Conservation (phyloP, 2,797 vertebrate species). For the Lophura swinhoii region DNA sequence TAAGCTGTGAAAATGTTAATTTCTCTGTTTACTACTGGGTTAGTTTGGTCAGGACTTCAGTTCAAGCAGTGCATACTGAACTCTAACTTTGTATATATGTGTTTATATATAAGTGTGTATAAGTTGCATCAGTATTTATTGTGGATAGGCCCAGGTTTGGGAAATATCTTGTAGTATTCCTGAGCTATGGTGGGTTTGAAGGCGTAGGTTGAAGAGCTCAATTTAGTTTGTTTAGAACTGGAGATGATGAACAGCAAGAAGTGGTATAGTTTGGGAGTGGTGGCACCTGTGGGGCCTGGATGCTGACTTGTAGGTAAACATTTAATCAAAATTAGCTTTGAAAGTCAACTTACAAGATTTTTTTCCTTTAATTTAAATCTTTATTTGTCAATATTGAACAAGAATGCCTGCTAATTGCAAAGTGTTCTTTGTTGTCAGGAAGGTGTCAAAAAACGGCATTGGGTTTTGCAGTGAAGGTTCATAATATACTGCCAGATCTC, state of each 20-base stretch:
- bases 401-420: rapidly evolving
- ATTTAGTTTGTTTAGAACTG: background rate
- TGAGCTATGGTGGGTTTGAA: background rate
- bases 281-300: rapidly evolving
- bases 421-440: background rate
- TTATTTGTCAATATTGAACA: background rate
- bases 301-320: background rate
- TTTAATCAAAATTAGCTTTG: background rate
- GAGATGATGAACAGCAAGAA: background rate
- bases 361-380: background rate
- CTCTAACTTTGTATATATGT: background rate
- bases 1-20: background rate
- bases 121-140: background rate
- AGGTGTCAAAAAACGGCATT: background rate
- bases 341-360: background rate
- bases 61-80: background rate
- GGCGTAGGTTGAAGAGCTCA: background rate
- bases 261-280: background rate
- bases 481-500: background rate
- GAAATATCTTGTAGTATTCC: background rate
- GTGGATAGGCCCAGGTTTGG: background rate
- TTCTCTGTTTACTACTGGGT: background rate
- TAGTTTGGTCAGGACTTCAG: background rate
- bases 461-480: background rate
- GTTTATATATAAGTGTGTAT: background rate